phyloP scores from a whole-genome alignment of 2,113 vertebrate genomes.

The Coregonus clupeaformis region DNA sequence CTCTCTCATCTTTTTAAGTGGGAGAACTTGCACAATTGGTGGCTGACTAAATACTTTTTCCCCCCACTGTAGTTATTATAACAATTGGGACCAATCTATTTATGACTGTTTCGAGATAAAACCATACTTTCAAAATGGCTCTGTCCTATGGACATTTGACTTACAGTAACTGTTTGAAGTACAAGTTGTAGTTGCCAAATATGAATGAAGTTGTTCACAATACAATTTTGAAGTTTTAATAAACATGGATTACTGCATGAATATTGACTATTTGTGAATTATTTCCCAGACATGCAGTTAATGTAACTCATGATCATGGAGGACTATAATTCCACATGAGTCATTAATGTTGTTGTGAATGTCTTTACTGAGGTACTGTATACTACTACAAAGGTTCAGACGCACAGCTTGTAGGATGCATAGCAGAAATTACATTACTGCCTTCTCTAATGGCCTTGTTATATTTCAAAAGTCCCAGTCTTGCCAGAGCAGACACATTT shows the following conservation, averaged over 20 bases:
- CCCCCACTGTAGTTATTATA: constrained; percentile 27
- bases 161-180: not conserved
- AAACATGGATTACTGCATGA: constrained; percentile 66
- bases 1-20: too few relatives aligned
- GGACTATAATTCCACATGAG: not conserved
- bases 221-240: constrained; percentile 61
- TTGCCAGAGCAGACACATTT: not conserved
- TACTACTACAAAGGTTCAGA: constrained; percentile 17
- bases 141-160: constrained; percentile 47
- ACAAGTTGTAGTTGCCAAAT: constrained; percentile 68
- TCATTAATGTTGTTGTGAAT: not conserved
- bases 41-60: too few relatives aligned
- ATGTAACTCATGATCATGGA: not conserved
- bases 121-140: constrained; percentile 34
- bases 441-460: too few relatives aligned
- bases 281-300: constrained; percentile 33
- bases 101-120: constrained; percentile 27
- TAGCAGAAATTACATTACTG: not conserved
- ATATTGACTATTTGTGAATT: constrained; percentile 47
- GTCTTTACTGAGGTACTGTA: constrained; percentile 21
- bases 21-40: too few relatives aligned
- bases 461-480: not conserved
- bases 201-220: constrained; percentile 49
- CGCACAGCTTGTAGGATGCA: not conserved
- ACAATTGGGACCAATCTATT: constrained; percentile 57